Evolutionary conservation across 2,797 vertebrate genomes (phyloP), one percentile per base, ranked within the genome.

Genomic region (Eptatretus atami): DNA sequence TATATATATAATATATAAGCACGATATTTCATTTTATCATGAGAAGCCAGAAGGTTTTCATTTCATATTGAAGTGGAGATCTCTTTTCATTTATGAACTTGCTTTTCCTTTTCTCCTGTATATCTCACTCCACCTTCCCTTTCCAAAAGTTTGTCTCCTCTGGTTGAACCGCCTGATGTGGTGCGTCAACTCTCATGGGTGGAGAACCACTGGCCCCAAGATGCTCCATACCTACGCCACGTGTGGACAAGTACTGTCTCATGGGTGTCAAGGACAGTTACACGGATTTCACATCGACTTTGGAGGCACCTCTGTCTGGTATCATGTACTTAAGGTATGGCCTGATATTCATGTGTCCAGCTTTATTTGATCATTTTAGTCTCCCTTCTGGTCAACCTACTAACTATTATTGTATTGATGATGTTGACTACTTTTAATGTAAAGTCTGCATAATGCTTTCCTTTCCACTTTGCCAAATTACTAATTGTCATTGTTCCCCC

Each of bases 211-310:
- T 98, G 92, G 92, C 90, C 92, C 2, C 88, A 95, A 60, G 90
- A 98, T 73, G 94, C 90, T 57, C 83, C 92, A 72, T 98, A 94
- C 74, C 92, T 67, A 98, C 94, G 68, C 92, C 92, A 63, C 95
- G 93, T 72, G 92, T 98, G 73, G 88, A 98, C 77, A 98, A 98
- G 76, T 98, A 98, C 70, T 98, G 92, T 70, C 77, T 98, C 65
- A 98, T 98, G 92, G 86, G 92, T 63, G 86, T 98, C 70, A 83
- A 84, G 73, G 81, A 85, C 75, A 88, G 90, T 74, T 98, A 98
- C 68, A 98, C 92, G 1, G 90, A 98, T 70, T 98, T 75, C 92
- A 98, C 76, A 96, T 98, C 53, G 92, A 98, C 77, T 98, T 98
- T 44, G 92, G 92, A 64, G 92, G 92, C 67, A 98, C 92, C 24